Conservation (phyloP, 2,888 invertebrate species). For the Strigamia crassipes region DNA sequence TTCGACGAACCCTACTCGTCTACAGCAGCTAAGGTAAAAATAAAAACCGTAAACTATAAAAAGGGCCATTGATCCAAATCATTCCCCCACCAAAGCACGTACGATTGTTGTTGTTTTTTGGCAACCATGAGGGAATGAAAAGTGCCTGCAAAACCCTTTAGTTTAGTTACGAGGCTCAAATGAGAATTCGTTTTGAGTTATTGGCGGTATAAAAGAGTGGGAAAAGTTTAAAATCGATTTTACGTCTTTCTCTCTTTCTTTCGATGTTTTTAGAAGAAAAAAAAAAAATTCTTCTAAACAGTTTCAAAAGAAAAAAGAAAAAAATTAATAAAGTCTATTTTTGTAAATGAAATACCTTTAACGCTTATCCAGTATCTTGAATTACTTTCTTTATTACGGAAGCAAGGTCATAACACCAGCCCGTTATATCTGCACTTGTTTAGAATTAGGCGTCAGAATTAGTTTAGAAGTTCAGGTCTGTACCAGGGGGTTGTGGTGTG, state of each 20-base stretch:
- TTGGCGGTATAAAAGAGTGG: neutral
- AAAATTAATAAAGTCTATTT: no score
- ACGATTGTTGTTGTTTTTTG: neutral
- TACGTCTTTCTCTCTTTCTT: neutral
- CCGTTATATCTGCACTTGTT: neutral
- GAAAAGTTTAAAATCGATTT: neutral
- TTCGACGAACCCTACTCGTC: slow-evolving; percentile 65
- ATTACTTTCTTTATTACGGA: slow-evolving; percentile 10
- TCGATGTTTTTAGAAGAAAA: no score
- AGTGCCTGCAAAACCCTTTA: neutral
- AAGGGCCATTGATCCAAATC: neutral
- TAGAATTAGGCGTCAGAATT: neutral
- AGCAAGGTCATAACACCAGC: neutral
- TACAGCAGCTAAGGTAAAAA: slow-evolving; percentile 61
- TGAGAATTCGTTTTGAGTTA: neutral
- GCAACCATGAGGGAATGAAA: neutral
- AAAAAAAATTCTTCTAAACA: neutral
- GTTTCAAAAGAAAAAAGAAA: no score
- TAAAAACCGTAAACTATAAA: neutral
- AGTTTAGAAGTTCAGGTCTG: neutral
- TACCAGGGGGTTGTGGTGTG: neutral
- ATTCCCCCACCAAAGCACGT: neutral
- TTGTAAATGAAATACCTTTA: neutral
- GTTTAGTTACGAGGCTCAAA: neutral
- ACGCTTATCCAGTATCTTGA: neutral